Evolutionary conservation across 2,113 vertebrate species (phyloP), one percentile per base, ranked within the genome.

Genomic region (Osmerus eperlanus): DNA sequence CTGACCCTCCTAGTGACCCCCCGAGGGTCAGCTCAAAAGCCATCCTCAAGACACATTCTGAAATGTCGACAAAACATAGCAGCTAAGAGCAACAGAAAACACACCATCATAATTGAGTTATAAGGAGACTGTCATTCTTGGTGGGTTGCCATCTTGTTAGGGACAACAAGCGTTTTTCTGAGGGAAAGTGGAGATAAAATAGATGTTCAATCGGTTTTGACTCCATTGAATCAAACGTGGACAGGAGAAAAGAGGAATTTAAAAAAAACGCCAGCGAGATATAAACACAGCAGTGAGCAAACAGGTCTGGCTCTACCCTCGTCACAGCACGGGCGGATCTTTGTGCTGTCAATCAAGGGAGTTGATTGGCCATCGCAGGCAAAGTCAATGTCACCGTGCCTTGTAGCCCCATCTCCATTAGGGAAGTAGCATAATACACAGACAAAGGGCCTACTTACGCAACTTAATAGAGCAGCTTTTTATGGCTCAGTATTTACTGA

Each of bases 381-480:
- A 11, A 11, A 8, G 21, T 12, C 2, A n/a, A n/a, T 18, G 16
- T 58, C 55, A 59, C 18, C 1, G 56, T 11, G 29, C 16, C 29
- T 16, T 19, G 11, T 47, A 6, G 2, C 63, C 32, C 41, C 0
- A 5, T 14, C 11, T 47, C 28, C 16, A 32, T 3, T 3, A 29
- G 32, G 8, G 12, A 8, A 7, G 29, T 4, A 18, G 2, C 4
- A 16, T 36, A 18, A 12, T 18, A 11, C 5, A 28, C 41, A 16
- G 47, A 53, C 56, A 29, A 53, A 21, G 65, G 23, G 29, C 29
- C 4, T 7, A 21, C 72, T 74, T 80, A 67, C 71, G 72, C 75
- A 74, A 82, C 76, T 61, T 12, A 78, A 64, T 21, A 69, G 77
- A n/a, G 3, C 19, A 18, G 81, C 63, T 7, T 68, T 32, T 71